phyloP scores from a whole-genome alignment of 1,140 invertebrate genomes.

The Drosophila virilis region DNA sequence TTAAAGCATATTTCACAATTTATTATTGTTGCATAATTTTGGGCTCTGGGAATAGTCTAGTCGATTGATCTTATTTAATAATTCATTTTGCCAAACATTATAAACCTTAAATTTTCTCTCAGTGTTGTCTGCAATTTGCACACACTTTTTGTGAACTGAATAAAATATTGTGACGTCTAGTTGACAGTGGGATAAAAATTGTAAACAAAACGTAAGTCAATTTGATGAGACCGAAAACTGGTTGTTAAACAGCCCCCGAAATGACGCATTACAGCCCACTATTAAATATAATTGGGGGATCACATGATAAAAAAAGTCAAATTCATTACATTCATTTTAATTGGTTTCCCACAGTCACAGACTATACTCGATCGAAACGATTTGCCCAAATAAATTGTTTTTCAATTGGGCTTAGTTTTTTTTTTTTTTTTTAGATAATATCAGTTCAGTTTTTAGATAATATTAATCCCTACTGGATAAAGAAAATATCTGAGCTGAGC shows the following conservation, averaged over 20 bases:
- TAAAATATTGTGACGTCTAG: constrained; percentile 5
- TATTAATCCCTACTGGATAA: no score
- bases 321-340: constrained; percentile 12
- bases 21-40: not conserved
- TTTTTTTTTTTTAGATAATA: no score
- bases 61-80: not conserved
- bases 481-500: no score
- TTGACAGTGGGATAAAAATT: constrained; percentile 4
- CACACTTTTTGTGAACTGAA: not conserved
- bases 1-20: not conserved
- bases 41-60: not conserved
- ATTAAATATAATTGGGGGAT: constrained; percentile 21
- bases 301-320: constrained; percentile 24
- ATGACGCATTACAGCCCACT: constrained; percentile 5
- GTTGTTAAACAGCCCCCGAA: not conserved
- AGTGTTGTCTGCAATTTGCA: not conserved
- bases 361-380: not conserved
- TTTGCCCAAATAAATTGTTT: no score
- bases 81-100: no score
- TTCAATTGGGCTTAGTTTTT: no score
- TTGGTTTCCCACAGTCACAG: not conserved
- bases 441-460: no score
- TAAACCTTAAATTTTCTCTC: not conserved
- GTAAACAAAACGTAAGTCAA: constrained; percentile 11
- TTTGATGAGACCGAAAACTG: constrained; percentile 30